phyloP scores from a whole-genome alignment of 1,140 invertebrate species.

The Camponotus vicinus region DNA sequence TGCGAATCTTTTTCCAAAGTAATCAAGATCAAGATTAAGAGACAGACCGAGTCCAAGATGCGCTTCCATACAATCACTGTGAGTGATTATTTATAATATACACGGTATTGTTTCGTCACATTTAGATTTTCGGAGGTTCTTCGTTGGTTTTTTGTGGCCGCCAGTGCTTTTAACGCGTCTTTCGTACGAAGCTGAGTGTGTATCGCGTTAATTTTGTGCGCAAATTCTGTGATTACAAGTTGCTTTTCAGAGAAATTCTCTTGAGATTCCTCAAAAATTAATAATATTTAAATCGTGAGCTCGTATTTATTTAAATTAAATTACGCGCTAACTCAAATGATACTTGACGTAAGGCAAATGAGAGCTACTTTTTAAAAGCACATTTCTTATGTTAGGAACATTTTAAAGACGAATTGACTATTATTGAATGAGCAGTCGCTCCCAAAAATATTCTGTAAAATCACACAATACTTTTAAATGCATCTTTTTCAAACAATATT shows the following conservation, averaged over 20 bases:
- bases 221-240: constrained; percentile 25
- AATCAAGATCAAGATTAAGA: background rate
- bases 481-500: background rate
- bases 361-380: too few relatives aligned
- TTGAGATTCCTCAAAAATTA: background rate
- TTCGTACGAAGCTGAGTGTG: background rate
- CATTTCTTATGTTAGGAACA: too few relatives aligned
- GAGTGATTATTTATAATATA: constrained; percentile 73
- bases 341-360: background rate
- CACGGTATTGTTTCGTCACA: background rate
- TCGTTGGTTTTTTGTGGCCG: constrained; percentile 23
- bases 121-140: background rate
- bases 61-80: constrained; percentile 76
- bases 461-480: background rate
- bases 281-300: background rate
- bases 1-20: constrained; percentile 3
- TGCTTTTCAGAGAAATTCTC: background rate
- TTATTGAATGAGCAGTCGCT: too few relatives aligned
- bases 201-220: constrained; percentile 7
- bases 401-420: too few relatives aligned
- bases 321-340: background rate
- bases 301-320: background rate
- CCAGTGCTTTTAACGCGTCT: constrained; percentile 19
- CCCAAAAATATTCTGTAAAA: background rate
- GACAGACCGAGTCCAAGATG: constrained; percentile 70